phyloP scores from a whole-genome alignment of 2,113 vertebrate genomes.

The Casuarius casuarius region DNA sequence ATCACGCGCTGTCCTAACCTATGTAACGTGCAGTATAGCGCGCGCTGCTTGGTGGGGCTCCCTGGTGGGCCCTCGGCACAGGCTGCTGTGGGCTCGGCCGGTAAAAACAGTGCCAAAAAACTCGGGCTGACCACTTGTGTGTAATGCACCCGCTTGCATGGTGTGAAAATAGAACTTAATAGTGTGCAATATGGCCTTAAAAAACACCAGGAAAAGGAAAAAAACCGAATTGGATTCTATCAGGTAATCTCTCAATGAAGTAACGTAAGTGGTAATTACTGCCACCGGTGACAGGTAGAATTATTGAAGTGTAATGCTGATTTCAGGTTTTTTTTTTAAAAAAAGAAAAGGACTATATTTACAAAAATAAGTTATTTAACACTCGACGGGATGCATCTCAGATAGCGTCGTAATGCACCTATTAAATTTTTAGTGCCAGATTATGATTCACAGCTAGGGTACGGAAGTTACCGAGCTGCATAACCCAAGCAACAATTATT shows the following conservation, averaged over 20 bases:
- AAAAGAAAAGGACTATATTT: constrained; percentile 32
- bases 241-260: constrained; percentile 59
- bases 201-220: background rate
- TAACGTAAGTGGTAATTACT: constrained; percentile 66
- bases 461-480: constrained; percentile 11
- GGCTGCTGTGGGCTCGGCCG: background rate
- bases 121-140: background rate
- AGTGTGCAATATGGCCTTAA: constrained; percentile 8
- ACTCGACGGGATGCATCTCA: constrained; percentile 11
- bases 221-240: constrained; percentile 59
- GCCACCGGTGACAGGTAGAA: constrained; percentile 63
- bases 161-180: constrained; percentile 33
- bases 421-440: constrained; percentile 62
- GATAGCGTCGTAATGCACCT: background rate
- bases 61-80: background rate
- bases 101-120: background rate
- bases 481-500: constrained; percentile 52
- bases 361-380: constrained; percentile 71
- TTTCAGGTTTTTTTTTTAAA: background rate
- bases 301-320: constrained; percentile 37
- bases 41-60: too few relatives aligned
- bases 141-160: constrained; percentile 5
- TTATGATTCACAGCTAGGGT: constrained; percentile 58
- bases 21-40: too few relatives aligned
- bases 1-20: too few relatives aligned